These are phyloP conservation scores for Ricordea florida DNA, from an alignment of 92 coral and sea anemone genomes.

Conservation along the genomic window DNA sequence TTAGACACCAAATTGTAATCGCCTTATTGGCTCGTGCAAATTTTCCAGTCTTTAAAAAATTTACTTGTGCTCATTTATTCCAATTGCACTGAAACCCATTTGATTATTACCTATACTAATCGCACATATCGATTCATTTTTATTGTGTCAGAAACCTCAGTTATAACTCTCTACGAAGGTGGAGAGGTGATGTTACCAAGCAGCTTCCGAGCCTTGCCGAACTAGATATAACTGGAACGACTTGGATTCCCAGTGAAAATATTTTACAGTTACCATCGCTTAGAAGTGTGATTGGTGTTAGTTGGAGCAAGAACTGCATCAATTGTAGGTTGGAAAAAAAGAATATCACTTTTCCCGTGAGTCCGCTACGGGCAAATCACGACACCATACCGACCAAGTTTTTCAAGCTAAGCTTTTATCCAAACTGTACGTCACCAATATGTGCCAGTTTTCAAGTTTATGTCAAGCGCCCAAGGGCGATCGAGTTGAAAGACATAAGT, in stretches of 20 bases:
- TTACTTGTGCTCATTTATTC: too few relatives aligned
- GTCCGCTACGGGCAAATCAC: background rate
- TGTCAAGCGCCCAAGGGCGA: background rate
- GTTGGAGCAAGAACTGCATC: conserved; percentile 11
- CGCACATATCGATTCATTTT: too few relatives aligned
- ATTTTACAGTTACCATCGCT: conserved; percentile 2
- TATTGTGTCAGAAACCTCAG: conserved; percentile 27
- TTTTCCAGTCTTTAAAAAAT: too few relatives aligned
- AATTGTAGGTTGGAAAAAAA: background rate
- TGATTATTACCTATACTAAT: too few relatives aligned
- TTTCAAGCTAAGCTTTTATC: conserved; percentile 3
- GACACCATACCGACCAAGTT: background rate
- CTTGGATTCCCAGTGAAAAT: conserved; percentile 16
- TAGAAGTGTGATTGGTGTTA: background rate
- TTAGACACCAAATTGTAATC: too few relatives aligned
- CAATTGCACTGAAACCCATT: too few relatives aligned
- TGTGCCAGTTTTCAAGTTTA: background rate
- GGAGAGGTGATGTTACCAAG: conserved; percentile 5
- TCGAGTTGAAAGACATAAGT: background rate
- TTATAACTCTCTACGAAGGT: conserved; percentile 8
- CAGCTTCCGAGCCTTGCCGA: conserved; percentile 13
- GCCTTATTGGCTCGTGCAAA: too few relatives aligned
- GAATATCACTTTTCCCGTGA: background rate
- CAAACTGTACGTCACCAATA: background rate
- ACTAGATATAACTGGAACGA: background rate